phyloP scores from a whole-genome alignment of 1,140 invertebrate species.

The Choristoneura fumiferana region DNA sequence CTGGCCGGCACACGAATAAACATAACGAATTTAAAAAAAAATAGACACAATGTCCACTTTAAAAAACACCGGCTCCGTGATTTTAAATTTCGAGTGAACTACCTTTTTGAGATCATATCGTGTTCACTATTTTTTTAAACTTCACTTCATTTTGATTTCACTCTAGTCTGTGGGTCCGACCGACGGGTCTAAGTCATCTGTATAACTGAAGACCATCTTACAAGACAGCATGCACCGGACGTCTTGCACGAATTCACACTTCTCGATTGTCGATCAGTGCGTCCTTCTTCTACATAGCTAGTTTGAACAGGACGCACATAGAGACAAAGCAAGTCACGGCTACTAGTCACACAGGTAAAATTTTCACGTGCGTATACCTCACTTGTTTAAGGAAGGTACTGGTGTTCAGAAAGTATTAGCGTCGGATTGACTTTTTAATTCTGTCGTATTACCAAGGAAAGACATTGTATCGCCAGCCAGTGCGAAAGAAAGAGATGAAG shows the following conservation, averaged over 20 bases:
- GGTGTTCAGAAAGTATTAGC: neutral
- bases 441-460: slow-evolving; percentile 33
- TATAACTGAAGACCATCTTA: slow-evolving; percentile 55
- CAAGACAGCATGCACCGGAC: slow-evolving; percentile 45
- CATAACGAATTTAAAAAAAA: too few species aligned
- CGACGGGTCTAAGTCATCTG: slow-evolving; percentile 44
- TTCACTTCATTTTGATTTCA: slow-evolving; percentile 65
- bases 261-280: too few species aligned
- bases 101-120: slow-evolving; percentile 47
- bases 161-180: slow-evolving; percentile 21
- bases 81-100: neutral
- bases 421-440: slow-evolving; percentile 11
- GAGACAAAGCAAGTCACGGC: too few species aligned
- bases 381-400: slow-evolving; percentile 21
- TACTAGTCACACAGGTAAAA: slow-evolving; percentile 44
- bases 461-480: slow-evolving; percentile 53
- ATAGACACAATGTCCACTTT: slow-evolving; percentile 25
- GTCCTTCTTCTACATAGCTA: too few species aligned
- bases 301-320: too few species aligned
- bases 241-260: neutral
- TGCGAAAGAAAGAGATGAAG: slow-evolving; percentile 60
- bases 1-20: too few species aligned
- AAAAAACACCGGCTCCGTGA: slow-evolving; percentile 53
- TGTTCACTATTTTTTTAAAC: slow-evolving; percentile 43
- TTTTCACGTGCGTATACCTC: slow-evolving; percentile 58